These are phyloP conservation scores for Petrocephalus zakoni DNA, from an alignment of 2,113 vertebrate genomes.

Conservation along the genomic window DNA sequence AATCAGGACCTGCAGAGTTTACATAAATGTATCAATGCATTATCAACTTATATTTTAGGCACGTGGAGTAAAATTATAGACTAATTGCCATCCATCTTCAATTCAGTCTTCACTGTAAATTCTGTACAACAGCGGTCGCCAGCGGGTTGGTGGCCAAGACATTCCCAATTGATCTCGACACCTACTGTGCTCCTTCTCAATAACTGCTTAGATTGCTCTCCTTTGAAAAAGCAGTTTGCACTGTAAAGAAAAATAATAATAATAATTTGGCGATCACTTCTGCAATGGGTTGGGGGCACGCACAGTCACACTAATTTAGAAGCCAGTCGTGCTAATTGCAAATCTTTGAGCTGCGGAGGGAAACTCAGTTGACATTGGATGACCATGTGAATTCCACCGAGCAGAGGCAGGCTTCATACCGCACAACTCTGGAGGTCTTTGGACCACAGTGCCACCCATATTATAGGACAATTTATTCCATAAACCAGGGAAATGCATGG, in stretches of 20 bases:
- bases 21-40: neutral
- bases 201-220: neutral
- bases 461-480: neutral
- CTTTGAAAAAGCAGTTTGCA: neutral
- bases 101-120: neutral
- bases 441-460: neutral
- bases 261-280: neutral
- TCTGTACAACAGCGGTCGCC: neutral
- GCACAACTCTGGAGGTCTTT: neutral
- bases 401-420: neutral
- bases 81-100: neutral
- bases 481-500: neutral
- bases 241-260: neutral
- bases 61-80: neutral
- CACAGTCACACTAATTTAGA: neutral
- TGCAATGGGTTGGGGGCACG: neutral
- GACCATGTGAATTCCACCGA: neutral
- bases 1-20: neutral
- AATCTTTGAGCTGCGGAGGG: neutral
- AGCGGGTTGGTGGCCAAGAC: neutral
- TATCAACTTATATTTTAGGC: neutral
- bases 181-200: neutral
- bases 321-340: neutral
- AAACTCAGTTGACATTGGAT: neutral
- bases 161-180: neutral